Evolutionary conservation across 1,140 invertebrate species (phyloP).

Genomic region (Aphis craccivora): DNA sequence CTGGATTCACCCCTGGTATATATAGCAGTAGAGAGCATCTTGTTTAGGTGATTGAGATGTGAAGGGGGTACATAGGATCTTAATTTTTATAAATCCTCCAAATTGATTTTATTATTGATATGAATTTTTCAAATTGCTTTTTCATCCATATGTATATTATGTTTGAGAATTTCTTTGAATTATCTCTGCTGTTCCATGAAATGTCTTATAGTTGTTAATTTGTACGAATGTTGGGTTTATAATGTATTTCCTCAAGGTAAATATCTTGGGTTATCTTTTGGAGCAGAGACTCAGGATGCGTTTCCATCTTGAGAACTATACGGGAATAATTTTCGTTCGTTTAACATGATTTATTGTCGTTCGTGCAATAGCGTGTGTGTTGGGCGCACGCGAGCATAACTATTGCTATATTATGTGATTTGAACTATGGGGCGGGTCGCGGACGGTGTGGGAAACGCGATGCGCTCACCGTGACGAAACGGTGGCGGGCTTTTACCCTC

Average conservation of each 20-base stretch:
- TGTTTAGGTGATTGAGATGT: neutral
- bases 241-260: neutral
- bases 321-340: neutral
- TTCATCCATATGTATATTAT: neutral
- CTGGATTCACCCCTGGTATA: no score
- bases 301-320: neutral
- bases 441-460: constrained; percentile 25
- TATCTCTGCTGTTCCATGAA: no score
- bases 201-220: no score
- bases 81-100: no score
- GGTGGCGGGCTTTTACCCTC: neutral
- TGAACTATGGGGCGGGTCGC: neutral
- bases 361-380: neutral
- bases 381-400: neutral
- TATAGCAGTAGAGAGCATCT: neutral
- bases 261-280: neutral
- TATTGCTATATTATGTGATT: neutral
- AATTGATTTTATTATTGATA: neutral
- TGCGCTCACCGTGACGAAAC: constrained; percentile 35
- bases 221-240: neutral
- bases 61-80: no score
- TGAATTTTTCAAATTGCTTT: neutral
- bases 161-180: no score
- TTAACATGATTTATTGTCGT: neutral
- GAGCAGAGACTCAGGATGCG: neutral